A percentile compares a stretch with the other conserved stretches of the same genome.
Evolutionary conservation across 2,888 invertebrate genomes (phyloP).

Genomic region (Nomada ruficornis): DNA sequence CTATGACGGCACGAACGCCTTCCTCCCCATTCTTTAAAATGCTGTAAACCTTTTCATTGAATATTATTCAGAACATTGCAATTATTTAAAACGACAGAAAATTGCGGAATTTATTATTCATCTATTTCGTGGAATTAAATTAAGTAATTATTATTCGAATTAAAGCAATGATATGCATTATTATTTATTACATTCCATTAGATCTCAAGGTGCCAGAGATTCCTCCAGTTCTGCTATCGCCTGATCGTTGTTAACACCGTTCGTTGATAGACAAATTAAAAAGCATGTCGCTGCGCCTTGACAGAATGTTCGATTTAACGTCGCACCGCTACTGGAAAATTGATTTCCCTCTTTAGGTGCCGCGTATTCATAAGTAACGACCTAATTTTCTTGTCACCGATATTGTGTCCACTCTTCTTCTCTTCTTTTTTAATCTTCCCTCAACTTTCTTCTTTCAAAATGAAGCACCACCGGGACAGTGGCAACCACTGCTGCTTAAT

Average conservation of each 20-base stretch:
- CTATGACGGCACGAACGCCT: not conserved
- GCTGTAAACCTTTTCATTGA: too few relatives aligned
- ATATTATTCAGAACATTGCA: not conserved
- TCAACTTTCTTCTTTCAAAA: not conserved
- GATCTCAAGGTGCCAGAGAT: too few relatives aligned
- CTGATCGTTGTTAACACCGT: not conserved
- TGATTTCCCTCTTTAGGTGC: slow-evolving; percentile 17
- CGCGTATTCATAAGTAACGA: slow-evolving; percentile 18
- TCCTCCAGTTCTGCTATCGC: not conserved
- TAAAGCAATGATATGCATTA: not conserved
- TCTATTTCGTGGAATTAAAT: too few relatives aligned
- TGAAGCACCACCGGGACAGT: not conserved
- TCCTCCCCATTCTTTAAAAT: not conserved
- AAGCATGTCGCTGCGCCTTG: not conserved
- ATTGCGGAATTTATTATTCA: too few relatives aligned
- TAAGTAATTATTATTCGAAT: too few relatives aligned
- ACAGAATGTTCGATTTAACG: not conserved
- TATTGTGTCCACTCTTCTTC: not conserved
- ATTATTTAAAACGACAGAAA: not conserved
- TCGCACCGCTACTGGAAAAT: slow-evolving; percentile 26
- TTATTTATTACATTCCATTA: not conserved
- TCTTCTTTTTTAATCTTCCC: slow-evolving; percentile 1
- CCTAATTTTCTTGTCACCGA: slow-evolving; percentile 19
- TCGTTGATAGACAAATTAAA: not conserved
- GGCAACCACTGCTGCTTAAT: not conserved